Percentiles rank a stretch among this genome's conserved stretches.
Conservation (phyloP, 2,113 vertebrate species). For the Chloropsis hardwickii region DNA sequence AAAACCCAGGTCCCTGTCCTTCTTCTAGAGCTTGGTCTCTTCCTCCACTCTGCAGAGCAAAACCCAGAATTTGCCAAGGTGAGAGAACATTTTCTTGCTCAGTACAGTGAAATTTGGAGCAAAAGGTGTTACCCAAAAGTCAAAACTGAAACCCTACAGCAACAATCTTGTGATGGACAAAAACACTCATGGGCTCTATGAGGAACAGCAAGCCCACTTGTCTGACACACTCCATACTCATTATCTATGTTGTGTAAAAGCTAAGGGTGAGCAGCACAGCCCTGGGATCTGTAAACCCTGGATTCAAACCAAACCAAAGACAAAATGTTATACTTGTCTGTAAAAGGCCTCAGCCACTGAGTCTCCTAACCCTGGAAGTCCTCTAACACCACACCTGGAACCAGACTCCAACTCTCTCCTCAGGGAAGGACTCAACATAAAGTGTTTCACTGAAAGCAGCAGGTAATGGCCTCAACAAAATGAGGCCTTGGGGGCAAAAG, state of each 20-base stretch:
- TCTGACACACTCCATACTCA: neutral
- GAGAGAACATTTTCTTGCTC: neutral
- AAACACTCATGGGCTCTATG: neutral
- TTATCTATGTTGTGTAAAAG: neutral
- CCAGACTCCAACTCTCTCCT: neutral
- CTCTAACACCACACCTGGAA: neutral
- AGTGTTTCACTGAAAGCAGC: neutral
- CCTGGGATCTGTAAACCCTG: neutral
- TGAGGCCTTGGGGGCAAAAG: neutral
- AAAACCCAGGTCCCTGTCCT: neutral
- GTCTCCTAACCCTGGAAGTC: neutral
- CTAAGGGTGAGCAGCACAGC: neutral
- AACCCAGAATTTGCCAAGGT: neutral
- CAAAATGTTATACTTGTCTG: no score
- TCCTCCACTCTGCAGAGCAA: neutral
- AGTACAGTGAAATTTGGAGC: neutral
- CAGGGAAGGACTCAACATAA: neutral
- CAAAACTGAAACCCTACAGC: neutral
- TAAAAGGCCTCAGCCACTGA: neutral
- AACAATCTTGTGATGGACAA: neutral
- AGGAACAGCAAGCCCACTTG: neutral
- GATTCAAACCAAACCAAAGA: neutral
- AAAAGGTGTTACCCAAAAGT: neutral
- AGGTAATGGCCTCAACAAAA: neutral
- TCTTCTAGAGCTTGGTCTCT: neutral